Conservation (phyloP, 2,113 vertebrate genomes). For the Phaethon lepturus region DNA sequence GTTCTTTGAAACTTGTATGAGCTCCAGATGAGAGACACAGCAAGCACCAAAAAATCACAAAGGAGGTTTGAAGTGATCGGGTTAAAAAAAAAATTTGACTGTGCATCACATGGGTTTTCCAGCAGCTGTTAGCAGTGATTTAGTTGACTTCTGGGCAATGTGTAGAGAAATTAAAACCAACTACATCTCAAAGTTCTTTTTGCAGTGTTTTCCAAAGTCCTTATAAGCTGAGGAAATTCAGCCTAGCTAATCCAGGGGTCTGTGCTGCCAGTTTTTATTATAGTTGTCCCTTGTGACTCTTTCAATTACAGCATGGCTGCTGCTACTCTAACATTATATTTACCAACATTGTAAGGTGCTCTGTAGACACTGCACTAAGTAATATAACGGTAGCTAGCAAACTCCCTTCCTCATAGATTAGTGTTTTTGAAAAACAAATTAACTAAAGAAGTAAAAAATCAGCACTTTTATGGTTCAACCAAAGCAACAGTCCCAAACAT, state of each 20-base stretch:
- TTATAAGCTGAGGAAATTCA: not conserved
- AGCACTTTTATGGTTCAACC: not conserved
- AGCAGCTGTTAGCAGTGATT: not conserved
- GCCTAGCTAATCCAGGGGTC: not conserved
- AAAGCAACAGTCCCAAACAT: not conserved
- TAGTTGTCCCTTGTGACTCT: not conserved
- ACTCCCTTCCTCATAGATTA: not conserved
- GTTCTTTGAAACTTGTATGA: not conserved
- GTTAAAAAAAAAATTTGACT: not conserved
- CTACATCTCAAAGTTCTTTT: not conserved
- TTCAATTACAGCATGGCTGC: not conserved
- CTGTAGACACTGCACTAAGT: not conserved
- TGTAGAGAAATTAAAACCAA: not conserved
- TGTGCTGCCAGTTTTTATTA: not conserved
- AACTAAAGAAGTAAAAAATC: not conserved
- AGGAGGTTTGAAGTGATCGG: not conserved
- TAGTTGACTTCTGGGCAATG: not conserved
- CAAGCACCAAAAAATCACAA: not conserved
- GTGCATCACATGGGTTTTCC: not conserved
- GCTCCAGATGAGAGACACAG: not conserved
- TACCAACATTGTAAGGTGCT: not conserved
- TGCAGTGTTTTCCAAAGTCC: not conserved
- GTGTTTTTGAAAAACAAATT: not conserved
- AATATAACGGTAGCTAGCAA: not conserved
- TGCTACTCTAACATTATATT: not conserved